phyloP scores from a whole-genome alignment of 2,113 vertebrate species.

The Peromyscus leucopus region DNA sequence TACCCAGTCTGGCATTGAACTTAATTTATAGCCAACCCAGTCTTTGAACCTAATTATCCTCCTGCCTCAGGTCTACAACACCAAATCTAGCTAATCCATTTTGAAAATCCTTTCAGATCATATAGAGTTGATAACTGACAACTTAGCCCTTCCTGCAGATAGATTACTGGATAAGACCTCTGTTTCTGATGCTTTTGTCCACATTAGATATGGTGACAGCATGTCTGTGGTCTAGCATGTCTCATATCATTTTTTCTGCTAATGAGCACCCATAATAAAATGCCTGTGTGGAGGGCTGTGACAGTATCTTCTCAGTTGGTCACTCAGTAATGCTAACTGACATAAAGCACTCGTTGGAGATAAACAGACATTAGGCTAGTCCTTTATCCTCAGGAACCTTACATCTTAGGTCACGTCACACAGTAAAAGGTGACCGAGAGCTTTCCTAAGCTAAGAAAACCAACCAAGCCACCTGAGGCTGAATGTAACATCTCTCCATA shows the following conservation, averaged over 20 bases:
- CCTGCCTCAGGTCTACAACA: background rate
- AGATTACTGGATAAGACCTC: background rate
- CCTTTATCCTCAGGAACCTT: background rate
- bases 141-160: background rate
- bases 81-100: background rate
- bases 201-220: background rate
- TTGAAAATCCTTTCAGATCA: conserved; percentile 40
- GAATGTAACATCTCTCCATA: background rate
- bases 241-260: background rate
- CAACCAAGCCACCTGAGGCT: background rate
- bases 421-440: background rate
- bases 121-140: background rate
- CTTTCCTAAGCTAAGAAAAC: background rate
- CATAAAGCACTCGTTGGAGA: background rate
- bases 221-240: background rate
- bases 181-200: background rate
- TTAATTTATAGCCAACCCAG: background rate
- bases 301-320: rapidly evolving
- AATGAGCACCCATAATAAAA: rapidly evolving
- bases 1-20: background rate
- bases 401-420: background rate
- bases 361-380: background rate
- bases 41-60: background rate
- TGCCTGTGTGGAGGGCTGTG: background rate
- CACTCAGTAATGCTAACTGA: background rate